Evolutionary conservation across 2,888 invertebrate genomes (phyloP).

Genomic region (Agelastica alni): DNA sequence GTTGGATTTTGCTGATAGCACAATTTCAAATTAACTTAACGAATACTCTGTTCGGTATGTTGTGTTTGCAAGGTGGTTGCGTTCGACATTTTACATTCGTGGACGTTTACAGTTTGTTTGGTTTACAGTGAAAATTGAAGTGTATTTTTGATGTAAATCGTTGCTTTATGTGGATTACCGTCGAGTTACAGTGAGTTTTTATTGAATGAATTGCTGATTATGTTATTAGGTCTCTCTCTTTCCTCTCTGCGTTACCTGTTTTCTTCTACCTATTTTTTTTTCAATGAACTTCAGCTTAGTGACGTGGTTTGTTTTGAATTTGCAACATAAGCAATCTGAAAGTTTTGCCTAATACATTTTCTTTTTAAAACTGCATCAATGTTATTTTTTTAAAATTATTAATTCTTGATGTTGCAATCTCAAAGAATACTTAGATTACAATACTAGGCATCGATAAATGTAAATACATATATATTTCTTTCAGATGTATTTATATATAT

Average conservation of each 20-base stretch:
- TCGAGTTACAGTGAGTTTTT: background rate
- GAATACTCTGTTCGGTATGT: conserved; percentile 5
- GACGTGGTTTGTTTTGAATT: conserved; percentile 6
- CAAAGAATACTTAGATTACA: too few relatives aligned
- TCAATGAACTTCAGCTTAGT: background rate
- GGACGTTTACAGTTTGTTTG: conserved; percentile 13
- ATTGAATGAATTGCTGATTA: background rate
- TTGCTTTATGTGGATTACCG: background rate
- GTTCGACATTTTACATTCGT: conserved; percentile 1
- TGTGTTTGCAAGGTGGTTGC: conserved; percentile 33
- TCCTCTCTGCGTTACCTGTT: conserved; percentile 4
- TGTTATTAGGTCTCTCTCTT: background rate
- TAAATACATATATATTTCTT: too few relatives aligned
- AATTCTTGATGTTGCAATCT: too few relatives aligned
- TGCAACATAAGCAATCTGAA: background rate
- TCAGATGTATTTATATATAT: too few relatives aligned
- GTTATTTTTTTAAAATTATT: too few relatives aligned
- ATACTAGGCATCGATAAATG: too few relatives aligned
- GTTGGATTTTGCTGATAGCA: conserved; percentile 27
- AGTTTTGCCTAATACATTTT: background rate
- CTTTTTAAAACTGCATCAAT: background rate
- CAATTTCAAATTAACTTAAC: conserved; percentile 34
- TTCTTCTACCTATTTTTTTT: conserved; percentile 11
- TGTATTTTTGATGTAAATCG: conserved; percentile 1
- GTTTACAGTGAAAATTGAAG: background rate